phyloP scores from a whole-genome alignment of 2,888 invertebrate genomes.

The Drosophila kanekoi region DNA sequence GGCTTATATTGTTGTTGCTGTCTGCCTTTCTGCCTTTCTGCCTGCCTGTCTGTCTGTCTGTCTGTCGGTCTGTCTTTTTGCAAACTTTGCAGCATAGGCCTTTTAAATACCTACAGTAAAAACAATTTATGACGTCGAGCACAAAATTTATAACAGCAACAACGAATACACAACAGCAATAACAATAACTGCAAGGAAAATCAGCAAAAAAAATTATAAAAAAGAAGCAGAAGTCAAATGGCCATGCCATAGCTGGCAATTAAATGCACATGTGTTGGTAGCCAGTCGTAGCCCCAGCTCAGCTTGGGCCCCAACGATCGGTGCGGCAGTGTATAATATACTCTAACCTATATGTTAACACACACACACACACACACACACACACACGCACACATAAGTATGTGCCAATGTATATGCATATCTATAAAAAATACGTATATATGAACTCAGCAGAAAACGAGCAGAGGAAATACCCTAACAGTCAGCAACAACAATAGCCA shows the following conservation, averaged over 20 bases:
- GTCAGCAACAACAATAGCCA: constrained; percentile 23
- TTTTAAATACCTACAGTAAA: constrained; percentile 48
- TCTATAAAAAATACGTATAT: background rate
- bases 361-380: background rate
- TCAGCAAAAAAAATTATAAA: constrained; percentile 5
- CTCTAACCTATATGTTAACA: constrained; percentile 7
- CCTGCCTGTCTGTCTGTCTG: constrained; percentile 1
- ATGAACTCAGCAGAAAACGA: constrained; percentile 18
- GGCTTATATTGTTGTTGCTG: constrained; percentile 22
- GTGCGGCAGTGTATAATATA: constrained; percentile 18
- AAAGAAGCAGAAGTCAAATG: constrained; percentile 32
- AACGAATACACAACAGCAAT: constrained; percentile 19
- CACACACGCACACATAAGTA: background rate
- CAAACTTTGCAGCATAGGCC: constrained; percentile 45
- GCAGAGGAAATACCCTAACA: constrained; percentile 25
- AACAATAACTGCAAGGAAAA: constrained; percentile 24
- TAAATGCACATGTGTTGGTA: constrained; percentile 54
- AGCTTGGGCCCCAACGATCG: constrained; percentile 13
- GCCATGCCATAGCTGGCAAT: constrained; percentile 51
- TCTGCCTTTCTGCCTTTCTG: constrained; percentile 6
- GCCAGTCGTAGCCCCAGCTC: background rate
- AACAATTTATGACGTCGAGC: constrained; percentile 53
- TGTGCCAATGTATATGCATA: background rate
- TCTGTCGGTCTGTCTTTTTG: constrained; percentile 28
- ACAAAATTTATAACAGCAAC: constrained; percentile 45